phyloP scores from a whole-genome alignment of 2,888 invertebrate genomes.

The Bembecia ichneumoniformis region DNA sequence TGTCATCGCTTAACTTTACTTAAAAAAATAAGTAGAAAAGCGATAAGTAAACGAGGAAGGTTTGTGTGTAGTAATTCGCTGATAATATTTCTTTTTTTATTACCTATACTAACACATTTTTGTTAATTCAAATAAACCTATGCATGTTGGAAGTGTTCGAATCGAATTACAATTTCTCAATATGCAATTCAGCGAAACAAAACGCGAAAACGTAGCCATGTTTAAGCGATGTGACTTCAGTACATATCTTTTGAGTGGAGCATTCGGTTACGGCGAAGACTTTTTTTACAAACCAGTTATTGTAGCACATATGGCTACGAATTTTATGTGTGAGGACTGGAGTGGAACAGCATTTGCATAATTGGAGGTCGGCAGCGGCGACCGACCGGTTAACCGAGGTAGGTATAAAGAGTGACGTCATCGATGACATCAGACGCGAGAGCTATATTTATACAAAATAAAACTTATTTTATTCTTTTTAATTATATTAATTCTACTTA shows the following conservation, averaged over 20 bases:
- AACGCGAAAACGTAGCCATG: too few species aligned
- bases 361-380: constrained; percentile 52
- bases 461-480: background rate
- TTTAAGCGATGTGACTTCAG: background rate
- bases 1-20: too few species aligned
- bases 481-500: background rate
- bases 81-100: too few species aligned
- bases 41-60: too few species aligned
- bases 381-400: constrained; percentile 33
- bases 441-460: background rate
- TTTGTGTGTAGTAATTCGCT: too few species aligned
- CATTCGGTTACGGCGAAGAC: constrained; percentile 7
- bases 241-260: constrained; percentile 3
- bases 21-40: too few species aligned
- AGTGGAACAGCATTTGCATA: constrained; percentile 51
- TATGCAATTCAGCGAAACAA: too few species aligned
- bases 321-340: constrained; percentile 27
- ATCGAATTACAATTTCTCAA: too few species aligned
- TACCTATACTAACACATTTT: too few species aligned
- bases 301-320: constrained; percentile 16
- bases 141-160: too few species aligned
- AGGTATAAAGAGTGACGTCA: constrained; percentile 44
- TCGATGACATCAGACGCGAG: constrained; percentile 7
- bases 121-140: too few species aligned
- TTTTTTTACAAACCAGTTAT: background rate